Conservation (phyloP, 2,888 invertebrate genomes). For the Chloroclysta siterata region DNA sequence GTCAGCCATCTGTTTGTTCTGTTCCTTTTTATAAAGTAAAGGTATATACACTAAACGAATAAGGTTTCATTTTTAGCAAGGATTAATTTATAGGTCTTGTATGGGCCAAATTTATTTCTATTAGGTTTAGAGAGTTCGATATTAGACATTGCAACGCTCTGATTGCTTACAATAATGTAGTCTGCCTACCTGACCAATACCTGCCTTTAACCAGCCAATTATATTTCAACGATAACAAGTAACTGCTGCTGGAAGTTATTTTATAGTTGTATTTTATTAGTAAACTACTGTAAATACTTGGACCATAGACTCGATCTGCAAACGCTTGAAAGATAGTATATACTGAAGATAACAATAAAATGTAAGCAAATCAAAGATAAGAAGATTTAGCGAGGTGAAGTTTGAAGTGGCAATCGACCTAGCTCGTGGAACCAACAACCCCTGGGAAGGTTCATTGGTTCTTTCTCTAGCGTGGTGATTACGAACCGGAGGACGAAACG, state of each 20-base stretch:
- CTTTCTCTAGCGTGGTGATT: too few relatives aligned
- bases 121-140: conserved; percentile 11
- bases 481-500: too few relatives aligned
- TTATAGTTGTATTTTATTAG: background rate
- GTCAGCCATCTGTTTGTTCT: too few relatives aligned
- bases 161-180: conserved; percentile 11
- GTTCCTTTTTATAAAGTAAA: too few relatives aligned
- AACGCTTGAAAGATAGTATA: background rate
- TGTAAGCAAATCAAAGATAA: background rate
- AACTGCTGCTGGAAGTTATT: conserved; percentile 4
- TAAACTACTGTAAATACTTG: background rate
- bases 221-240: background rate
- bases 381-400: too few relatives aligned
- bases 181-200: conserved; percentile 14
- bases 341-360: background rate
- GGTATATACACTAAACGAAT: too few relatives aligned
- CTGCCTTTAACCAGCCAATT: background rate
- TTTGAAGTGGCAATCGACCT: too few relatives aligned
- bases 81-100: too few relatives aligned
- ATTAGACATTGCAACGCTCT: conserved; percentile 16
- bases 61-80: too few relatives aligned
- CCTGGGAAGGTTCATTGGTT: too few relatives aligned
- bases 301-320: background rate
- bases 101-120: background rate
- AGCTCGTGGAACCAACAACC: too few relatives aligned